These are phyloP conservation scores for Rhyacophila evoluta DNA, from an alignment of 2,888 invertebrate genomes.

Conservation along the genomic window DNA sequence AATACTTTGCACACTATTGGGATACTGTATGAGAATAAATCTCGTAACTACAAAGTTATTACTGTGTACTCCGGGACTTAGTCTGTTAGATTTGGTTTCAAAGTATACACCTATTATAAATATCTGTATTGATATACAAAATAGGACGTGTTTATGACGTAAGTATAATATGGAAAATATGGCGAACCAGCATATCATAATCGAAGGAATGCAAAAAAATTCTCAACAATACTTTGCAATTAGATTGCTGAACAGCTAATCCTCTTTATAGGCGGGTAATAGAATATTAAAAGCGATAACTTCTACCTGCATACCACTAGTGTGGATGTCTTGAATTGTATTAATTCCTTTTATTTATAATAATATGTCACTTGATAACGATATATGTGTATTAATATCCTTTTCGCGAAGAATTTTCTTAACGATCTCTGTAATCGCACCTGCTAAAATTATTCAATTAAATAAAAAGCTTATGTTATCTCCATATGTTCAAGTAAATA, in stretches of 20 bases:
- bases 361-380: background rate
- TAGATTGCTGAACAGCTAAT: slow-evolving; percentile 29
- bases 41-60: too few species aligned
- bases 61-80: too few species aligned
- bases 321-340: slow-evolving; percentile 3
- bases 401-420: background rate
- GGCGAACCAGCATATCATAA: slow-evolving; percentile 32
- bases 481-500: too few species aligned
- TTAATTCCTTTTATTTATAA: background rate
- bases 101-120: too few species aligned
- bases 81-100: too few species aligned
- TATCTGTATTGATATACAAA: too few species aligned
- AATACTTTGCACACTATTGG: too few species aligned
- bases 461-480: too few species aligned
- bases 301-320: slow-evolving; percentile 34
- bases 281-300: slow-evolving; percentile 36
- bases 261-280: slow-evolving; percentile 37
- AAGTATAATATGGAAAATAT: background rate
- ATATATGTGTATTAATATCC: background rate
- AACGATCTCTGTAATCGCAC: background rate
- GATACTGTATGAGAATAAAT: too few species aligned
- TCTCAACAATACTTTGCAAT: slow-evolving; percentile 7
- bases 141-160: background rate
- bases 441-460: background rate
- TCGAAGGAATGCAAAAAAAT: slow-evolving; percentile 33